phyloP scores from a whole-genome alignment of 2,113 vertebrate species.

The Paralichthys olivaceus region DNA sequence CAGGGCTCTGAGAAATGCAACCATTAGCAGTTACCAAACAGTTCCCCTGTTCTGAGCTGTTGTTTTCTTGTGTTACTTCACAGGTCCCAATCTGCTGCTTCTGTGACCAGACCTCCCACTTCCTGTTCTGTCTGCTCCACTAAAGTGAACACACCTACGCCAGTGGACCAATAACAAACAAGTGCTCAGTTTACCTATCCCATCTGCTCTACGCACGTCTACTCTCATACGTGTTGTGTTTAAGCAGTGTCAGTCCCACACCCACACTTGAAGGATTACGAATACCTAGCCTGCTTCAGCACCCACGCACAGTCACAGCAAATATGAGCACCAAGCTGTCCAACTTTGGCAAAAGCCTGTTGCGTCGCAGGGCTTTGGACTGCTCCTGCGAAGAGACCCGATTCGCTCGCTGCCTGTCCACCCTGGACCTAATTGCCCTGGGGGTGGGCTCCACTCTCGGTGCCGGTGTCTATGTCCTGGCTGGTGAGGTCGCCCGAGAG shows the following conservation, averaged over 20 bases:
- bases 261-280: constrained; percentile 50
- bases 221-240: constrained; percentile 25
- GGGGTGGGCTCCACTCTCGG: constrained; percentile 95
- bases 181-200: constrained; percentile 15
- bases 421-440: constrained; percentile 91
- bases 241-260: constrained; percentile 52
- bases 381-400: constrained; percentile 82
- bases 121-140: constrained; percentile 19
- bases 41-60: constrained; percentile 46
- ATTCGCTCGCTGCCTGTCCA: constrained; percentile 93
- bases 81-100: constrained; percentile 61
- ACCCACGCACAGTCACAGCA: constrained; percentile 50
- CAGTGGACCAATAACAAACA: constrained; percentile 23
- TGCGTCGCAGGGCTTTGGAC: constrained; percentile 88
- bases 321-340: constrained; percentile 83
- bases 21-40: constrained; percentile 30
- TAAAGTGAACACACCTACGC: constrained; percentile 6
- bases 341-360: constrained; percentile 84
- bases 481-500: constrained; percentile 92
- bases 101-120: constrained; percentile 35
- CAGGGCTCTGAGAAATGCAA: constrained; percentile 29
- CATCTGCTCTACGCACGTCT: constrained; percentile 30
- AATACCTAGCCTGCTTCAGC: constrained; percentile 30
- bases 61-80: constrained; percentile 53
- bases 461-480: constrained; percentile 93